Percentiles rank a stretch among this genome's conserved stretches.
These are phyloP conservation scores for Podarcis siculus DNA, from an alignment of 2,797 vertebrate genomes.

Conservation along the genomic window DNA sequence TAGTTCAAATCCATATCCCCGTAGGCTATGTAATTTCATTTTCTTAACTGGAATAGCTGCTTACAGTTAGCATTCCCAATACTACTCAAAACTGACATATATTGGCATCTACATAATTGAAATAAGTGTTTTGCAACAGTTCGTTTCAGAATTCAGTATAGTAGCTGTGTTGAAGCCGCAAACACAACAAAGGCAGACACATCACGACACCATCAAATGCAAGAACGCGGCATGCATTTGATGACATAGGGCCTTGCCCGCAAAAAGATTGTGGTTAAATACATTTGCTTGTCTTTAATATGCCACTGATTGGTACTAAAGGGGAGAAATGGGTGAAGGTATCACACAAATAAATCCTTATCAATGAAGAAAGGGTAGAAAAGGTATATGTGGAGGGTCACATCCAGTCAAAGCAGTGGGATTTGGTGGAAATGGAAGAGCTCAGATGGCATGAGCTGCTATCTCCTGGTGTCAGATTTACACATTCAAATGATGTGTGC, in stretches of 20 bases:
- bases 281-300: neutral
- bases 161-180: neutral
- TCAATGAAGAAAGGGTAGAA: neutral
- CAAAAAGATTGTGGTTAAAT: neutral
- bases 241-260: neutral
- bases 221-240: neutral
- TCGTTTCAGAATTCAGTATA: neutral
- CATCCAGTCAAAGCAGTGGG: neutral
- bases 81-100: neutral
- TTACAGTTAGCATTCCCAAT: neutral
- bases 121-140: neutral
- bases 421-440: neutral
- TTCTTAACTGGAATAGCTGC: neutral
- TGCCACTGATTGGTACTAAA: neutral
- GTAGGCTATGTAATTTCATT: neutral
- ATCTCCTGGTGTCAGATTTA: constrained; percentile 44
- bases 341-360: neutral
- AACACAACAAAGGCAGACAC: neutral
- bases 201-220: neutral
- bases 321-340: no score
- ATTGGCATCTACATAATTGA: neutral
- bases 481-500: neutral
- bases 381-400: neutral
- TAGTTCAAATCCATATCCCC: neutral
- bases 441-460: neutral